Base-by-base conservation (phyloP, 2,888 invertebrate genomes). In the Drosophila koepferae region DNA sequence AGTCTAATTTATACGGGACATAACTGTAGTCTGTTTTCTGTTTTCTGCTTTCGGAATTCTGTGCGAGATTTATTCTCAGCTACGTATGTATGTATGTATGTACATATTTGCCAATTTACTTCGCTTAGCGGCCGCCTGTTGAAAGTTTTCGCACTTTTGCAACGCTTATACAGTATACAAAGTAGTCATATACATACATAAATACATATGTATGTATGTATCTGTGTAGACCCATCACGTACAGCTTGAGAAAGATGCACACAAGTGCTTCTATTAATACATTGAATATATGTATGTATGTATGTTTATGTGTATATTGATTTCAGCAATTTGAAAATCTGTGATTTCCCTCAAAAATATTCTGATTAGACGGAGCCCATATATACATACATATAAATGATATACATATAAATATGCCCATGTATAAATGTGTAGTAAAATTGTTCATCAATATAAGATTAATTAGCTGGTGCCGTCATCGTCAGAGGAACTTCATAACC, bases 151-250 rank as follows among this genome's bases (percentile, higher is more conserved):
- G 48, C 49, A 40, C 44, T 44, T 49, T 54, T 16, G 12, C 49
- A 63, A 55, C 63, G 64, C 72, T 59, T n/a, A 55, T 62, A 72
- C 10, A 72, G 23, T 23, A 71, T 46, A 40, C 23, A 16, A 56
- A 48, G 40, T 34, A 40, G 36, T 40, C 28, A 28, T 28, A 14
- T n/a, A 8, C 16, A 41, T 41, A 41, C 23, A 23, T 23, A 4
- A 23, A 4, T 4, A 23, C 4, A 23, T 23, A 23, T 4, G 4
- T 23, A 23, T 23, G 23, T 23, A 4, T 23, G 23, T 23, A 23
- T 23, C 3, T 41, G 41, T 4, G 28, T 20, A 20, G 20, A 2
- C 20, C 20, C 20, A 20, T 20, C 20, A 20, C 20, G 20, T 20
- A 20, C 20, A 20, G 20, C 20, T 20, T 20, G 20, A 20, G 20